Base-by-base conservation (phyloP, 2,113 vertebrate genomes). In the Rhinolophus ferrumequinum region DNA sequence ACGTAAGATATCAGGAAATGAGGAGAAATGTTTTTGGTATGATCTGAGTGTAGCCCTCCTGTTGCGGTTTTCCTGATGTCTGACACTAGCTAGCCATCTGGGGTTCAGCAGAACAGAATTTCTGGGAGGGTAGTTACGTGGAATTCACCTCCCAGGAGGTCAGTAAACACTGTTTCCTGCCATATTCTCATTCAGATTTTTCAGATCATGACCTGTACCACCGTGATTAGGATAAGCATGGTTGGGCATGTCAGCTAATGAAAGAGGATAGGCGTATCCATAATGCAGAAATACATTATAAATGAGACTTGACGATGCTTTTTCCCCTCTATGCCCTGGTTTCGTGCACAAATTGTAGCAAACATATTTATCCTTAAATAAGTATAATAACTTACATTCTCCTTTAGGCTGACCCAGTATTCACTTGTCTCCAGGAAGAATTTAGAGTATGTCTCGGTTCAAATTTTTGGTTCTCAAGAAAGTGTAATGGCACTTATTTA, bases 181-280 rank as follows among this genome's bases (percentile, higher is more conserved):
- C 44, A 54, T 69, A n/a, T 26, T 73, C 44, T 89, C 28, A 82
- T n/a, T 91, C 64, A 73, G 38, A 13, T 72, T 92, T 96, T 83
- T 94, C 47, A 90, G 5, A 35, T 80, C 60, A 66, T 52, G 28
- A 54, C 16, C 2, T 88, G 0, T 56, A 47, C 56, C 21, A 41
- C 47, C 90, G 24, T 92, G 33, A 82, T 77, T 54, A 76, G 26
- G 44, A n/a, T 26, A 35, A 82, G n/a, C 52, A 10, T 80, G 47
- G n/a, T 87, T 69, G 35, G 22, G 35, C 2, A 11, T 6, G 88
- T 19, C 1, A 67, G 67, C 44, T 92, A 58, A 60, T 93, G 93
- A 54, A 90, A 82, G 24, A 93, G 56, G 64, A 79, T 35, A 88
- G 91, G 30, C 16, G 58, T 62, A 26, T 24, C 13, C 41, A 66